Evolutionary conservation across 1,140 invertebrate species (phyloP).

Genomic region (Sitobion miscanthi): DNA sequence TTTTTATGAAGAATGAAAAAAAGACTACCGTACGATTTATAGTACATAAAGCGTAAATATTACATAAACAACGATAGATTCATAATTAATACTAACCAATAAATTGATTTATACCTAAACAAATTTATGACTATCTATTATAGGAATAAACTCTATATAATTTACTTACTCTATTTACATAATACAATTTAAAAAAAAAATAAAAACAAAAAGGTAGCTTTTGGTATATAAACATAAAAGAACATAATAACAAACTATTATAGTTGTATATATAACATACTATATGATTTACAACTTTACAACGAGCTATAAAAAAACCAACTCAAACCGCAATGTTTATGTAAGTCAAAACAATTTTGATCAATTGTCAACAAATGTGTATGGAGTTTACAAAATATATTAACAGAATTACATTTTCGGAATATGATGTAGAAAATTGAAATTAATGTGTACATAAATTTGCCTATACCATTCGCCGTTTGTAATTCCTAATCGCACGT

Average conservation of each 20-base stretch:
- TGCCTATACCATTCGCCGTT: slow-evolving; percentile 8
- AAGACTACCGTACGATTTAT: background rate
- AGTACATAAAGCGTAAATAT: background rate
- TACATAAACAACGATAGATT: background rate
- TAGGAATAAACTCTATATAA: background rate
- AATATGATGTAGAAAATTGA: background rate
- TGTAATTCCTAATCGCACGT: background rate
- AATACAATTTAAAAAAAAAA: background rate
- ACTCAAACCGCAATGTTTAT: background rate
- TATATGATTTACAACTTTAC: background rate
- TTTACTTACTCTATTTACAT: background rate
- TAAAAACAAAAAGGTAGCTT: background rate
- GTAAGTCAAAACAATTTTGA: background rate
- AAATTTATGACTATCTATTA: background rate
- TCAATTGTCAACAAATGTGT: background rate
- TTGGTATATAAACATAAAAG: slow-evolving; percentile 1
- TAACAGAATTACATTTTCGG: background rate
- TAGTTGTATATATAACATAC: background rate
- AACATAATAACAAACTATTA: background rate
- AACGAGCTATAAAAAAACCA: background rate
- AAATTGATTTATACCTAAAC: background rate
- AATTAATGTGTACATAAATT: background rate
- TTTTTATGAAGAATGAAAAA: background rate
- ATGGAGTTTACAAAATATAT: background rate
- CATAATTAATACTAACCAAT: background rate